These are phyloP conservation scores for Erebia ligea DNA, from an alignment of 2,888 invertebrate genomes.

Conservation along the genomic window DNA sequence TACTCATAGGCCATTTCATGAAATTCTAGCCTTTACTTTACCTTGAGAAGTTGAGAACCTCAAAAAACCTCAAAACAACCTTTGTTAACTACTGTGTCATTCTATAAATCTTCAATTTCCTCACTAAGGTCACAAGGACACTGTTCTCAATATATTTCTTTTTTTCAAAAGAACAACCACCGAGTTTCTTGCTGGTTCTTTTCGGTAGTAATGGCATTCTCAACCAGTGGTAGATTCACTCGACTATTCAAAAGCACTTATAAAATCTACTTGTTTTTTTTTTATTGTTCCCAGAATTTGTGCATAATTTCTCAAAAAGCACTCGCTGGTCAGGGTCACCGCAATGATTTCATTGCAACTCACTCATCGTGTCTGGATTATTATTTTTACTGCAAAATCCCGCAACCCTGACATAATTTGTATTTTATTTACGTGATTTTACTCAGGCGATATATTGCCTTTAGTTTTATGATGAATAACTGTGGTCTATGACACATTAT, in stretches of 20 bases:
- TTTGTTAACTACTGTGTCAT: neutral
- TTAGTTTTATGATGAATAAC: neutral
- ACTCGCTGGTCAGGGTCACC: constrained; percentile 23
- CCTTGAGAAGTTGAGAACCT: neutral
- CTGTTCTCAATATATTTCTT: too few relatives aligned
- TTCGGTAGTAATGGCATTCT: too few relatives aligned
- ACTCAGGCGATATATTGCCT: too few relatives aligned
- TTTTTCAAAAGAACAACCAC: too few relatives aligned
- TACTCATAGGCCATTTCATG: too few relatives aligned
- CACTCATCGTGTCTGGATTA: constrained; percentile 27
- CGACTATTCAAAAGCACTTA: too few relatives aligned
- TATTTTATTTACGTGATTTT: constrained; percentile 19
- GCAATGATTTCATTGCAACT: constrained; percentile 33
- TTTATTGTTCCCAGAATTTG: constrained; percentile 26
- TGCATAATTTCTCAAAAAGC: constrained; percentile 19
- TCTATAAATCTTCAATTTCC: too few relatives aligned
- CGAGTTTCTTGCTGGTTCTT: too few relatives aligned
- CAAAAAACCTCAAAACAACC: neutral
- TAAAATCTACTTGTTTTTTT: too few relatives aligned
- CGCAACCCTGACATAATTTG: constrained; percentile 47
- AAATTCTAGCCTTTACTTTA: neutral
- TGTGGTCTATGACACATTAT: constrained; percentile 45
- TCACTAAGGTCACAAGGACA: neutral
- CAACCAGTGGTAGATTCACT: too few relatives aligned
- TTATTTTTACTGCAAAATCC: constrained; percentile 16